Conservation (phyloP, 1,140 invertebrate species). For the Dendrolimus kikuchii region DNA sequence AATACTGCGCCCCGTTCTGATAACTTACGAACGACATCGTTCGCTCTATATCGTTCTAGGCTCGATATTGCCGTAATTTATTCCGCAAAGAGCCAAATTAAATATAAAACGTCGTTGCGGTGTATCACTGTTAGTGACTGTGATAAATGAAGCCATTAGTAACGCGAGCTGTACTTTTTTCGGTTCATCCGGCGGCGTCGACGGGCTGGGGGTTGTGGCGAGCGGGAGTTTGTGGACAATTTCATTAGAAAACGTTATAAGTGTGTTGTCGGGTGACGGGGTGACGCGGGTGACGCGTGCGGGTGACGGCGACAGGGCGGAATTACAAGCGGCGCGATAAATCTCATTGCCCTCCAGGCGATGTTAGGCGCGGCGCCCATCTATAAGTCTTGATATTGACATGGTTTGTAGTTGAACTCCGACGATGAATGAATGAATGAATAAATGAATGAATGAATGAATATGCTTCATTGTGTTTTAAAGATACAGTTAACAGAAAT, state of each 20-base stretch:
- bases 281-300: slow-evolving; percentile 38
- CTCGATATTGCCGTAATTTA: slow-evolving; percentile 67
- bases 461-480: too few relatives aligned
- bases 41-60: slow-evolving; percentile 58
- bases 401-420: too few relatives aligned
- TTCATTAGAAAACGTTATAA: slow-evolving; percentile 72
- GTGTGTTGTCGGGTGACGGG: slow-evolving; percentile 52
- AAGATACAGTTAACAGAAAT: too few relatives aligned
- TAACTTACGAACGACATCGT: slow-evolving; percentile 49
- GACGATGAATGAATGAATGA: too few relatives aligned
- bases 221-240: slow-evolving; percentile 66
- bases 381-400: slow-evolving; percentile 15
- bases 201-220: slow-evolving; percentile 48
- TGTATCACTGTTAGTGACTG: slow-evolving; percentile 71
- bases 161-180: slow-evolving; percentile 69
- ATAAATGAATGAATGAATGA: too few relatives aligned
- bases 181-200: slow-evolving; percentile 61
- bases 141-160: slow-evolving; percentile 71
- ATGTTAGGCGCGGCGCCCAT: slow-evolving; percentile 55
- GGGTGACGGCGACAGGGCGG: slow-evolving; percentile 35
- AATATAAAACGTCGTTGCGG: slow-evolving; percentile 70
- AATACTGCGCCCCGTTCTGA: slow-evolving; percentile 49
- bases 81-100: slow-evolving; percentile 66
- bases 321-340: slow-evolving; percentile 66
- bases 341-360: slow-evolving; percentile 50